Conservation (phyloP, 1,140 invertebrate genomes). For the Calephelis nemesis region DNA sequence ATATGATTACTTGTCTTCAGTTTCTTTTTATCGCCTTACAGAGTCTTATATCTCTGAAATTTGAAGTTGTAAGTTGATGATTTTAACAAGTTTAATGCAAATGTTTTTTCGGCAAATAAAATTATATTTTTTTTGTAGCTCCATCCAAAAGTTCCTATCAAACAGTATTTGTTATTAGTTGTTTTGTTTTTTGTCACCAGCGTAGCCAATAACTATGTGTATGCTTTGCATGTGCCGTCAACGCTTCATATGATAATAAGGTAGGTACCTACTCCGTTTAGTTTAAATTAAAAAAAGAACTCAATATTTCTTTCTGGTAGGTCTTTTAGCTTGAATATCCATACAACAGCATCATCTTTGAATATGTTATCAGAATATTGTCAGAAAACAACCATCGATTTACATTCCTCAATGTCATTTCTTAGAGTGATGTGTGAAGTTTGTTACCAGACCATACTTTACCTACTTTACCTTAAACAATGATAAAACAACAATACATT, state of each 20-base stretch:
- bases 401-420: too few species aligned
- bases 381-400: too few species aligned
- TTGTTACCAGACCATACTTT: too few species aligned
- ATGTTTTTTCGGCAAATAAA: constrained; percentile 21
- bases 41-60: constrained; percentile 55
- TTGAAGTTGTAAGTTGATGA: constrained; percentile 47
- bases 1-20: constrained; percentile 64
- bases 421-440: too few species aligned
- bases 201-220: constrained; percentile 73
- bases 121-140: constrained; percentile 55
- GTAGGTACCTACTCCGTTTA: constrained; percentile 36
- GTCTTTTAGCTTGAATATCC: background rate
- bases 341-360: too few species aligned
- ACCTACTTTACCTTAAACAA: too few species aligned
- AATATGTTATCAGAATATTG: too few species aligned
- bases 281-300: background rate
- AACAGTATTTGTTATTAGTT: constrained; percentile 59
- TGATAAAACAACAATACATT: too few species aligned
- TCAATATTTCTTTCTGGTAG: background rate
- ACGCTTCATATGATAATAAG: constrained; percentile 75
- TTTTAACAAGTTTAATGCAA: constrained; percentile 23
- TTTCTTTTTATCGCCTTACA: constrained; percentile 61
- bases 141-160: constrained; percentile 59
- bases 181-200: constrained; percentile 66
- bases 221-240: constrained; percentile 70